These are phyloP conservation scores for Nannobrachium achirus DNA, from an alignment of 2,113 vertebrate species.

Conservation along the genomic window DNA sequence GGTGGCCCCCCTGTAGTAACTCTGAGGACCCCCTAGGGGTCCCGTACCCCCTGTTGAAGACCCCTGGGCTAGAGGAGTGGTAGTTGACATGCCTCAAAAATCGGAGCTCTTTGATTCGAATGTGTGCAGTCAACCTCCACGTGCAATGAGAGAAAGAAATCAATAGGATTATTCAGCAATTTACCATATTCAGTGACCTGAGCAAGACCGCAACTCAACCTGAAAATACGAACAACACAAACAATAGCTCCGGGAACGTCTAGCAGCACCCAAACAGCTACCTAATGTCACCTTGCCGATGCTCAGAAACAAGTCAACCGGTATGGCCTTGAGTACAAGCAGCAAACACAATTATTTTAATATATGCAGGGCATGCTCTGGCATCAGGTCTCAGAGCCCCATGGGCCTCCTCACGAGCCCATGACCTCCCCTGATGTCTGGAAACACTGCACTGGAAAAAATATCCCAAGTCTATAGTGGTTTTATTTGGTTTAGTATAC, in stretches of 20 bases:
- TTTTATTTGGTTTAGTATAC: too few species aligned
- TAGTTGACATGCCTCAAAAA: too few species aligned
- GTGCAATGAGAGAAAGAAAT: conserved; percentile 2
- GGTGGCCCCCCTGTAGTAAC: too few species aligned
- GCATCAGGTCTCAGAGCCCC: conserved; percentile 11
- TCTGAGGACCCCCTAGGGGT: too few species aligned
- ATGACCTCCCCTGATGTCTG: not conserved
- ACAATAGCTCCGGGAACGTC: not conserved
- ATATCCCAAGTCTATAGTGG: not conserved
- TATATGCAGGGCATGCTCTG: conserved; percentile 33
- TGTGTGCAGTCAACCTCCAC: not conserved
- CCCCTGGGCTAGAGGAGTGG: too few species aligned
- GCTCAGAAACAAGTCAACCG: conserved; percentile 6
- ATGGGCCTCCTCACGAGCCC: conserved; percentile 13
- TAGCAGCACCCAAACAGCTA: not conserved
- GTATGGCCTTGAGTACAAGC: conserved; percentile 3
- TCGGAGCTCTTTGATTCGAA: not conserved
- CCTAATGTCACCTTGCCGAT: conserved; percentile 34
- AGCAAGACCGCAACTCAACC: conserved; percentile 19
- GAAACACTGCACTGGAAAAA: not conserved
- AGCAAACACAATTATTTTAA: conserved; percentile 30
- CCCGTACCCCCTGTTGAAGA: too few species aligned
- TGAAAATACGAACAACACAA: conserved; percentile 27
- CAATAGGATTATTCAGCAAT: conserved; percentile 15
- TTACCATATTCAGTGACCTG: conserved; percentile 15